A percentile compares a stretch with the other conserved stretches of the same genome.
Evolutionary conservation across 2,888 invertebrate species (phyloP).

Genomic region (Drosophila setosimentum): DNA sequence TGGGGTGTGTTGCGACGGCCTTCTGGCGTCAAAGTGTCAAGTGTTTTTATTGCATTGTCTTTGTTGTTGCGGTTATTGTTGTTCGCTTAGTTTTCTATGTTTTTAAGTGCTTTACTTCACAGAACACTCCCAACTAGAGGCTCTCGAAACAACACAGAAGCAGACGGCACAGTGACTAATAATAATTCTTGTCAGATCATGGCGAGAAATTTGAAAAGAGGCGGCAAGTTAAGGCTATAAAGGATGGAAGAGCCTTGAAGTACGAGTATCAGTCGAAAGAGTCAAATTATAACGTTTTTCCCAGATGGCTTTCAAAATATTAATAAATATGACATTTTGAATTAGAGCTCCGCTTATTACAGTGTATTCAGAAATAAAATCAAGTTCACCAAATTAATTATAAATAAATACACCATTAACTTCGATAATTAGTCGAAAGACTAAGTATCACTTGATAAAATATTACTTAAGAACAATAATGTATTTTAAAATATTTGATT

Average conservation of each 20-base stretch:
- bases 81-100: slow-evolving; percentile 42
- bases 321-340: too few relatives aligned
- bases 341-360: not conserved
- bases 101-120: slow-evolving; percentile 61
- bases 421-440: not conserved
- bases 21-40: slow-evolving; percentile 68
- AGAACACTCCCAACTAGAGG: not conserved
- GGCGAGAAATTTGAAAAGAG: not conserved
- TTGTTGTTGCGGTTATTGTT: slow-evolving; percentile 43
- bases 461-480: not conserved
- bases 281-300: not conserved
- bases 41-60: slow-evolving; percentile 71
- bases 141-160: slow-evolving; percentile 28
- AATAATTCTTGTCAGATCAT: slow-evolving; percentile 10
- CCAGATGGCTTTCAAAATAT: too few relatives aligned
- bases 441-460: not conserved
- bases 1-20: slow-evolving; percentile 27
- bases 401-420: not conserved
- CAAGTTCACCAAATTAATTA: not conserved
- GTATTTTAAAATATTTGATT: not conserved
- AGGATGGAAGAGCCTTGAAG: not conserved
- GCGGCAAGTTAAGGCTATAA: not conserved
- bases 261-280: not conserved
- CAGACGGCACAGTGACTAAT: not conserved
- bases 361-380: not conserved